phyloP scores from a whole-genome alignment of 2,888 invertebrate species.

The Sturmia bella region DNA sequence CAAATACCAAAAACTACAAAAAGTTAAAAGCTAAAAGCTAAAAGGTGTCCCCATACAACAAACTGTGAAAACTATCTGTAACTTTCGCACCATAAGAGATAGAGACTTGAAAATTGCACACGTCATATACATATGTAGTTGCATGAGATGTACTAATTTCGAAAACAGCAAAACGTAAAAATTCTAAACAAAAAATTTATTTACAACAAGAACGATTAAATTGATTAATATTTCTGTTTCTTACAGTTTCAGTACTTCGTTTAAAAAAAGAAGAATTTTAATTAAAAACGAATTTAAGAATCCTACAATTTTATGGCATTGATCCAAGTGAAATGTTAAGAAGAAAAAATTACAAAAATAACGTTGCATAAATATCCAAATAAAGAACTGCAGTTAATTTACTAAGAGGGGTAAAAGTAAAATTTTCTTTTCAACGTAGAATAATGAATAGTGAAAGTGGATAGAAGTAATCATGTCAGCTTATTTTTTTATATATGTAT shows the following conservation, averaged over 20 bases:
- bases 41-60: too few species aligned
- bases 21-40: too few species aligned
- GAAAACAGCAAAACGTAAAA: too few species aligned
- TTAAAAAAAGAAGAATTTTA: neutral
- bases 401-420: slow-evolving; percentile 11
- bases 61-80: too few species aligned
- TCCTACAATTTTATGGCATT: slow-evolving; percentile 54
- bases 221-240: neutral
- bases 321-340: slow-evolving; percentile 40
- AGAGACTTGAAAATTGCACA: too few species aligned
- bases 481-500: neutral
- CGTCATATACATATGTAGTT: too few species aligned
- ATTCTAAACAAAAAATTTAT: too few species aligned
- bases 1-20: too few species aligned
- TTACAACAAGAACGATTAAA: neutral
- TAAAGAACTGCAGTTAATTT: slow-evolving; percentile 41
- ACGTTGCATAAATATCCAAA: neutral
- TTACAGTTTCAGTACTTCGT: neutral
- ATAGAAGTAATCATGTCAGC: too few species aligned
- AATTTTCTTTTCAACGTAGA: slow-evolving; percentile 29
- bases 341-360: slow-evolving; percentile 8
- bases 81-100: too few species aligned
- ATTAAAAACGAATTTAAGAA: slow-evolving; percentile 26
- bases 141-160: too few species aligned
- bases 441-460: slow-evolving; percentile 55